A percentile compares a stretch with the other conserved stretches of the same genome.
phyloP scores from a whole-genome alignment of 2,888 invertebrate species.

The Meta bourneti region DNA sequence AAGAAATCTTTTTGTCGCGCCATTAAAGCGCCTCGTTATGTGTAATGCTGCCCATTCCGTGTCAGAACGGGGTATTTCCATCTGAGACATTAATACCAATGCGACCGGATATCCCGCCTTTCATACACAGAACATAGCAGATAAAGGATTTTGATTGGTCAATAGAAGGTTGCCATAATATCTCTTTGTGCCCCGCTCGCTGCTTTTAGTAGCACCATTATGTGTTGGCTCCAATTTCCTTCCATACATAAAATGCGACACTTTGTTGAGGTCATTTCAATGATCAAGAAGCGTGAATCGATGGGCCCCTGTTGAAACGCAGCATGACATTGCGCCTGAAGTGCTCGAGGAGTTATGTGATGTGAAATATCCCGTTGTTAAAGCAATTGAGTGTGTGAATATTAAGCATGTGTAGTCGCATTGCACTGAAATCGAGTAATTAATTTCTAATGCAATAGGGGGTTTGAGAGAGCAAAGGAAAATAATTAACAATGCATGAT shows the following conservation, averaged over 20 bases:
- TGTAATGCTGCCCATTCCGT: background rate
- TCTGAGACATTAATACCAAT: background rate
- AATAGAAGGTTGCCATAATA: background rate
- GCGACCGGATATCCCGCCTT: conserved; percentile 25
- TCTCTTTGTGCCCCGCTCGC: background rate
- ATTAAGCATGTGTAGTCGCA: too few species aligned
- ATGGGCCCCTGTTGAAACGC: too few species aligned
- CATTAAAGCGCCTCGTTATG: background rate
- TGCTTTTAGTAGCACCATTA: background rate
- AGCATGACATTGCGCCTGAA: too few species aligned
- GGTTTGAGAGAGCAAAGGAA: too few species aligned
- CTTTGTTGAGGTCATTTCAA: background rate
- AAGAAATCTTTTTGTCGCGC: conserved; percentile 4
- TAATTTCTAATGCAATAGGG: too few species aligned
- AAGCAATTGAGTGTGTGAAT: too few species aligned
- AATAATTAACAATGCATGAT: too few species aligned
- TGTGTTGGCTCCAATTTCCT: background rate
- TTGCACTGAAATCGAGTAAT: too few species aligned
- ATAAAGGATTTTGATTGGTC: conserved; percentile 42
- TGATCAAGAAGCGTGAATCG: too few species aligned
- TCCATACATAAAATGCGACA: background rate
- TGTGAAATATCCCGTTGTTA: too few species aligned
- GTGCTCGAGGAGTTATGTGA: too few species aligned
- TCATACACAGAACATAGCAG: background rate
- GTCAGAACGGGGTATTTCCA: background rate